Base-by-base conservation (phyloP, 2,888 invertebrate genomes). In the Pollenia amentaria region DNA sequence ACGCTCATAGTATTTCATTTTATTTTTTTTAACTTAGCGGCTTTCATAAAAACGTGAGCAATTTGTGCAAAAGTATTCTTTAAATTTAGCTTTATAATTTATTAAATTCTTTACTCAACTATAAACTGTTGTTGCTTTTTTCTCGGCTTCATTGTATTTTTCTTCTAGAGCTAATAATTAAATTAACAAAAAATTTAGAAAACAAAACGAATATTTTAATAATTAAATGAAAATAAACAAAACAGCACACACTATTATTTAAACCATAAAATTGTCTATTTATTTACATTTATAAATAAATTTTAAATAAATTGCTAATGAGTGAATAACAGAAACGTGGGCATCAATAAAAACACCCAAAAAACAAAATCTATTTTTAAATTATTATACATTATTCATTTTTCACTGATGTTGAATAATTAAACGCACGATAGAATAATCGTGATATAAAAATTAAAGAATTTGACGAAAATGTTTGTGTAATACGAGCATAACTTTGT, bases 381-480 rank as follows among this genome's bases (percentile, higher is more conserved):
- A 73, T 78, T 44, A 12, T 77, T 77, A 29, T 72, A 64, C 55
- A 51, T 60, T 67, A 81, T 67, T 67, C 29, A 55, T 9, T 60
- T 65, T 46, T 57, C 14, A 46, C 40, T 42, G 55, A 65, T 46
- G 55, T 81, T 73, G 78, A 42, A 51, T 65, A 86, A 81, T 78
- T 69, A 80, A 88, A 88, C 86, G 87, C 88, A 88, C 88, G 87
- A 88, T 87, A 85, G 67, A 80, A 75, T 78, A 88, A 88, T 88
- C 88, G 87, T 88, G 88, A 88, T 83, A 78, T 78, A 78, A 77
- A 75, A 57, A 65, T 48, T 16, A 72, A 10, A 73, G 40, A 67
- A 65, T 6, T 6, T 0, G 29, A 48, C 7, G 10, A 14, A 38
- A 44, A 42, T 44, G 38, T 40, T 38, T 44, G 21, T 72, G 6